Evolutionary conservation across 2,888 invertebrate species (phyloP).

Genomic region (Erebia palarica): DNA sequence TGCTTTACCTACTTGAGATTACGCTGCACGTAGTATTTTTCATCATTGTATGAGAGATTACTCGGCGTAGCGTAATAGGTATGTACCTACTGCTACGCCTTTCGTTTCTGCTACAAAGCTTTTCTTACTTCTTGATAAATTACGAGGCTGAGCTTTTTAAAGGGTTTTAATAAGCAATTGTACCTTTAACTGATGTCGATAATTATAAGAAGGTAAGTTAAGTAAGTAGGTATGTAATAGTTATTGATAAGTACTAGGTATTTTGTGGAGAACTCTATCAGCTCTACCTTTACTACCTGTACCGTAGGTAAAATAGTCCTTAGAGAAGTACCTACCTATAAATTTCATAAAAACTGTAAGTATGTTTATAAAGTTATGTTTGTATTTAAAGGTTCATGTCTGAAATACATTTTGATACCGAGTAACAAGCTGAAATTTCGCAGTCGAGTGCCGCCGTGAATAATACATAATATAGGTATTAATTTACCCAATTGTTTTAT

Average conservation of each 20-base stretch:
- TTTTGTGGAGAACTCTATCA: too few species aligned
- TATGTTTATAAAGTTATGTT: too few species aligned
- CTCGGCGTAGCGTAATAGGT: slow-evolving; percentile 23
- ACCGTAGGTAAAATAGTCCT: too few species aligned
- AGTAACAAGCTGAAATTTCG: slow-evolving; percentile 32
- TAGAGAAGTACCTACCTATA: too few species aligned
- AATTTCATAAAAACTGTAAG: too few species aligned
- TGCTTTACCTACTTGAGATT: slow-evolving; percentile 39
- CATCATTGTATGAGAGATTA: slow-evolving; percentile 35
- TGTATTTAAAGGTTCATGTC: not conserved
- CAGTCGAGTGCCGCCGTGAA: slow-evolving; percentile 26
- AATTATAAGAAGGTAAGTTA: not conserved
- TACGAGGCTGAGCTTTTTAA: not conserved
- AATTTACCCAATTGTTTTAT: not conserved
- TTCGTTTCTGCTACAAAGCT: slow-evolving; percentile 18
- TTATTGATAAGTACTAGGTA: too few species aligned
- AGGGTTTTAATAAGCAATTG: not conserved
- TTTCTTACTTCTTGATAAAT: not conserved
- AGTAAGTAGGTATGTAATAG: too few species aligned
- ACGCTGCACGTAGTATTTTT: slow-evolving; percentile 42
- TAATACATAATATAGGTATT: too few species aligned
- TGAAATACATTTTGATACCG: slow-evolving; percentile 19
- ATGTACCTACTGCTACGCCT: slow-evolving; percentile 14
- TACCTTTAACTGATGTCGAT: not conserved
- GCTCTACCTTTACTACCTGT: too few species aligned